Evolutionary conservation across 2,888 invertebrate genomes (phyloP).

Genomic region (Aleiodes leptofemur): DNA sequence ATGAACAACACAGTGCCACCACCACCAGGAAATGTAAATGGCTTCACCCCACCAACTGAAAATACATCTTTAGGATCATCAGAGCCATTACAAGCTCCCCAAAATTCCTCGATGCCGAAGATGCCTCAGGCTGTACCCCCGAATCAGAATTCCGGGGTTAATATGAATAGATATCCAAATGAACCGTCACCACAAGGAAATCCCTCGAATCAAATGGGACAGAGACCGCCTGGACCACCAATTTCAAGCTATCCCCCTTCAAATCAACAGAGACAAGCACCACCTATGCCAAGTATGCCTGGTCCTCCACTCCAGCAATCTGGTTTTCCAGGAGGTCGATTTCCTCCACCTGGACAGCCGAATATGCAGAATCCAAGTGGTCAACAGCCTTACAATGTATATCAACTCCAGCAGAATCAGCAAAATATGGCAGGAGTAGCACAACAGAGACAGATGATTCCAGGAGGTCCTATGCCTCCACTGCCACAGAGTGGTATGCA

Average conservation of each 20-base stretch:
- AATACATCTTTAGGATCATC: constrained; percentile 53
- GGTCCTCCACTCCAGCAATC: constrained; percentile 55
- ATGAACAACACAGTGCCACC: constrained; percentile 58
- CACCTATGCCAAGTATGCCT: constrained; percentile 43
- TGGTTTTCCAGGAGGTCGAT: constrained; percentile 31
- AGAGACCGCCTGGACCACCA: constrained; percentile 42
- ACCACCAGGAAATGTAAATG: constrained; percentile 62
- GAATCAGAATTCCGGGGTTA: constrained; percentile 41
- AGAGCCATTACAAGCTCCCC: constrained; percentile 14
- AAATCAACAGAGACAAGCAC: constrained; percentile 60
- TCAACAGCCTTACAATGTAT: constrained; percentile 6
- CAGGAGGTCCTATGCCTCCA: constrained; percentile 1
- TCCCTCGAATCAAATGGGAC: constrained; percentile 49
- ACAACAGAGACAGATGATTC: constrained; percentile 27
- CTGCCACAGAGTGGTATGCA: constrained; percentile 54
- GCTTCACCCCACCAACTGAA: constrained; percentile 62
- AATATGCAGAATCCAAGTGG: constrained; percentile 46
- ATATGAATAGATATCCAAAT: constrained; percentile 48
- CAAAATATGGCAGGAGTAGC: constrained; percentile 52
- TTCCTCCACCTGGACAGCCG: constrained; percentile 57
- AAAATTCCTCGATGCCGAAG: constrained; percentile 15
- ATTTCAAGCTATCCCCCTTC: constrained; percentile 52
- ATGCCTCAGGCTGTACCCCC: constrained; percentile 45
- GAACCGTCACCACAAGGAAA: constrained; percentile 50
- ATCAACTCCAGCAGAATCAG: constrained; percentile 42